These are phyloP conservation scores for Doryteuthis pealeii DNA, from an alignment of 1,140 invertebrate species.

Conservation along the genomic window DNA sequence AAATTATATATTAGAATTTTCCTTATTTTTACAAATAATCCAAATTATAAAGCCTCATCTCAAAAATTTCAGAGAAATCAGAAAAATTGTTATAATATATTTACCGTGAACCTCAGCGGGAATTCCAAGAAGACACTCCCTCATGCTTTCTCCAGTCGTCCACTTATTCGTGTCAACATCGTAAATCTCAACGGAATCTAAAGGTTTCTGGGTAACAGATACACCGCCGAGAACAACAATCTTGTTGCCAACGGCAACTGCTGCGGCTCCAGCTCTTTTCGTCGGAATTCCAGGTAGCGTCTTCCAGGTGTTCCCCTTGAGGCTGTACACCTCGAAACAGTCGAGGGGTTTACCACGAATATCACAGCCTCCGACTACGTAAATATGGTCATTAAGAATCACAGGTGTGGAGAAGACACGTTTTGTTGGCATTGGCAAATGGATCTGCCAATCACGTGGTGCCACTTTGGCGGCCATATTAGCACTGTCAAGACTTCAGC, in stretches of 20 bases:
- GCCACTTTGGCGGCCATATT: too few species aligned
- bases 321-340: slow-evolving; percentile 49
- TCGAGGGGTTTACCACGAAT: slow-evolving; percentile 48
- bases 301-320: slow-evolving; percentile 48
- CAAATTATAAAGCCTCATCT: too few species aligned
- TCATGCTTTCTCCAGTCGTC: slow-evolving; percentile 38
- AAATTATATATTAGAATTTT: too few species aligned
- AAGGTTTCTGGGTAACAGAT: slow-evolving; percentile 46
- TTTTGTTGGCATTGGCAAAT: slow-evolving; percentile 43
- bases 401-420: slow-evolving; percentile 51
- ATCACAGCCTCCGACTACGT: slow-evolving; percentile 57
- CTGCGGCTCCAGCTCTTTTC: slow-evolving; percentile 51
- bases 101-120: slow-evolving; percentile 50
- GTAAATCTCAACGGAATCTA: slow-evolving; percentile 53
- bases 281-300: slow-evolving; percentile 47
- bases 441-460: slow-evolving; percentile 1
- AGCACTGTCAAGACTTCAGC: too few species aligned
- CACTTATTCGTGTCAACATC: slow-evolving; percentile 49
- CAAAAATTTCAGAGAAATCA: too few species aligned
- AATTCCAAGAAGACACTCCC: slow-evolving; percentile 45
- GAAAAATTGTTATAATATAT: neutral
- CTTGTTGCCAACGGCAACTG: slow-evolving; percentile 44
- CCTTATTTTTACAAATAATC: too few species aligned
- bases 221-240: slow-evolving; percentile 55
- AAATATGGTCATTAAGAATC: slow-evolving; percentile 40